Percentiles rank a stretch among this genome's conserved stretches.
Conservation (phyloP, 1,140 invertebrate genomes). For the Cydia strobilella region DNA sequence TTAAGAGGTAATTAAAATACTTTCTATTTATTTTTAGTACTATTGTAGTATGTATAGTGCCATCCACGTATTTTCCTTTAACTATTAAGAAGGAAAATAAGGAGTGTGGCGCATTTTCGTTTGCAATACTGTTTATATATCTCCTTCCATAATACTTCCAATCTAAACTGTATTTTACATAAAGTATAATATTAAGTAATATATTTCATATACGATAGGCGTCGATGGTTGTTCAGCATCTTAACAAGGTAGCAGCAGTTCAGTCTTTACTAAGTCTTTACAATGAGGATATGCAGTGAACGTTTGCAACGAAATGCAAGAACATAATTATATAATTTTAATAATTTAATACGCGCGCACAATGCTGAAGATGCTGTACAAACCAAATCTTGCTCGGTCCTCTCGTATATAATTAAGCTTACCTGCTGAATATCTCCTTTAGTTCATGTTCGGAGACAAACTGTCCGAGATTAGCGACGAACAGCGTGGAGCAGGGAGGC, state of each 20-base stretch:
- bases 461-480: constrained; percentile 97
- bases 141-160: constrained; percentile 4
- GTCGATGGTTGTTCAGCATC: neutral
- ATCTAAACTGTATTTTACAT: constrained; percentile 22
- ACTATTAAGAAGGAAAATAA: too few species aligned
- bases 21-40: neutral
- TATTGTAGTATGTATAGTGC: neutral
- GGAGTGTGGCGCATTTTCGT: too few species aligned
- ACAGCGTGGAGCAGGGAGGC: constrained; percentile 97
- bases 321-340: too few species aligned
- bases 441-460: constrained; percentile 98
- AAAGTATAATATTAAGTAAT: too few species aligned
- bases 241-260: neutral
- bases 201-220: neutral
- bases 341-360: neutral
- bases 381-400: neutral
- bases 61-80: neutral
- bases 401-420: constrained; percentile 47
- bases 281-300: neutral
- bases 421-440: constrained; percentile 99
- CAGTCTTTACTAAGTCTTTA: neutral
- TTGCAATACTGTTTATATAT: neutral
- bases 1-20: constrained; percentile 9
- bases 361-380: neutral
- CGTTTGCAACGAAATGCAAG: neutral